phyloP scores from a whole-genome alignment of 1,140 invertebrate species.

The Octopus bimaculoides region DNA sequence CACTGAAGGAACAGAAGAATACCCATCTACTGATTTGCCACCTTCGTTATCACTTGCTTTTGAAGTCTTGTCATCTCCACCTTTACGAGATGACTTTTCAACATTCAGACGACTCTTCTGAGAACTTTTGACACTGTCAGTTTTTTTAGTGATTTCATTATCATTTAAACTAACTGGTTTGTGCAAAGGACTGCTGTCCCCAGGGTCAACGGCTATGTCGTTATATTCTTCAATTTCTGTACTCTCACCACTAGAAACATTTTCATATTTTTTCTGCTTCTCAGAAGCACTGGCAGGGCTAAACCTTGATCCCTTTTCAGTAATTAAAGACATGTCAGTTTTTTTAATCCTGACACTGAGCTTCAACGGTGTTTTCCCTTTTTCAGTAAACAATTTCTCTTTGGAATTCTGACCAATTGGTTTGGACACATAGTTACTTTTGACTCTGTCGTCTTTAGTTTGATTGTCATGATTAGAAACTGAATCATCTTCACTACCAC shows the following conservation, averaged over 20 bases:
- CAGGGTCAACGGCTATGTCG: not conserved
- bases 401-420: too few species aligned
- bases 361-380: too few species aligned
- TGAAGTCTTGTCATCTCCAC: not conserved
- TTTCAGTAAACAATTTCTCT: too few species aligned
- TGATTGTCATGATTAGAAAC: too few species aligned
- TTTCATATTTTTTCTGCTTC: not conserved
- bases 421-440: too few species aligned
- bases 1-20: not conserved
- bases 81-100: not conserved
- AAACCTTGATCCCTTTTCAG: too few species aligned
- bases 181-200: not conserved
- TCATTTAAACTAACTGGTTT: not conserved
- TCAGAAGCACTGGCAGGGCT: not conserved
- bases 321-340: too few species aligned
- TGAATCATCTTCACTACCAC: too few species aligned
- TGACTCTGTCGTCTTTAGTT: too few species aligned
- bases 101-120: not conserved
- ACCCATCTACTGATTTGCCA: not conserved
- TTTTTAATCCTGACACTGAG: too few species aligned
- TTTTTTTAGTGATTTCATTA: not conserved
- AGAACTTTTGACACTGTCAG: not conserved
- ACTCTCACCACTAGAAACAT: not conserved
- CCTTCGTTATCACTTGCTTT: not conserved
- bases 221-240: constrained; percentile 4